Conservation (phyloP, 2,113 vertebrate genomes). For the Panthera tigris region DNA sequence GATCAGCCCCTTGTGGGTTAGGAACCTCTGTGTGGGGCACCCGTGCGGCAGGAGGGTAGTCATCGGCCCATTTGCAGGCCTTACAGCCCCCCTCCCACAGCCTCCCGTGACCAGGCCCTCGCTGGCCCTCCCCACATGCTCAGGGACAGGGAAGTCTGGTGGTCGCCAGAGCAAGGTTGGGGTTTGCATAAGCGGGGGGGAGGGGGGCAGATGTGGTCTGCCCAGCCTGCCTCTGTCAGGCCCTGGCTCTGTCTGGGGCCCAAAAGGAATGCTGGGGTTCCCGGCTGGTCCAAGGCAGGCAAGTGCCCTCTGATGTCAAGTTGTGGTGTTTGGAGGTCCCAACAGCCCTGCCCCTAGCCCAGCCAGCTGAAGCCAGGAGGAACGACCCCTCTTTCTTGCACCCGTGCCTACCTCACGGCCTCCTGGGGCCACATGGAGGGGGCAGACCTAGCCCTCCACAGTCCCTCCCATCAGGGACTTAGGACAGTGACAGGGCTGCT, state of each 20-base stretch:
- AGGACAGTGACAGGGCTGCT: background rate
- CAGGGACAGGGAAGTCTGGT: too few species aligned
- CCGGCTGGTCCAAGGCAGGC: background rate
- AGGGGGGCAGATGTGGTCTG: background rate
- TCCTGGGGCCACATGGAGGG: background rate
- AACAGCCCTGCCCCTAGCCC: background rate
- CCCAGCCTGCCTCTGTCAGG: background rate
- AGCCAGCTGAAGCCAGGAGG: background rate
- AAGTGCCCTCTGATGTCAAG: background rate
- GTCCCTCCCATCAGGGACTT: background rate
- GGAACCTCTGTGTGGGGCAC: too few species aligned
- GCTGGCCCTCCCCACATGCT: fast-evolving
- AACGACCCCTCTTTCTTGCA: fast-evolving
- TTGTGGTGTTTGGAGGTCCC: background rate
- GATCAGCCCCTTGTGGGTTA: background rate
- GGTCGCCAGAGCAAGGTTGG: background rate
- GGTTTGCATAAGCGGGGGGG: background rate
- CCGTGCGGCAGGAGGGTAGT: background rate
- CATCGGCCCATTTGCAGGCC: fast-evolving
- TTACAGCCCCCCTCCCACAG: background rate
- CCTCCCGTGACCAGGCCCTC: background rate
- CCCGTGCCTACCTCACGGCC: fast-evolving
- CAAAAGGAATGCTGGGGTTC: too few species aligned
- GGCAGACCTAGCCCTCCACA: background rate
- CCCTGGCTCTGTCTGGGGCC: background rate